Evolutionary conservation across 2,888 invertebrate genomes (phyloP), one percentile per base, ranked within the genome.

Genomic region (Agonum fuliginosum): DNA sequence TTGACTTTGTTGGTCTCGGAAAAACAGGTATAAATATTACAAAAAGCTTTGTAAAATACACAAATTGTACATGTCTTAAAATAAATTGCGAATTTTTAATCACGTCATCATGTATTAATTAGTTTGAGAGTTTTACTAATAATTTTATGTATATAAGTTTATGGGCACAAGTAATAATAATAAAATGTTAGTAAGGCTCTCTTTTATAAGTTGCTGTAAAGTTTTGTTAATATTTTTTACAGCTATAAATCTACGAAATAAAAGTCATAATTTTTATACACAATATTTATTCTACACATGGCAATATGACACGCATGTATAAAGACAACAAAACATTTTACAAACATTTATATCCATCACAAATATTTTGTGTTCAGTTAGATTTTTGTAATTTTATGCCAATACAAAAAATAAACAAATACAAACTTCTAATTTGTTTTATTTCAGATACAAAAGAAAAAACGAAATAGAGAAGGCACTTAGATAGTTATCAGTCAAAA

Each of bases 401-500:
- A 54, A 54, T 72, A 72, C 30, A 71, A 71, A 71, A 51, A 72
- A 69, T 69, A 43, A 72, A 72, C 37, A 14, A 51, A 71, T 46
- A 19, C 30, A 48, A 48, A 37, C 46, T 48, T n/a, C 48, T 24
- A 70, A 48, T 46, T 65, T 48, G 54, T 72, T 54, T 51, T 51
- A 22, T 72, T 41, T 20, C 20, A 69, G 43, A 37, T 70, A 70
- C 19, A 70, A 70, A 69, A 27, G 48, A 48, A 48, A 14, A 24
- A 70, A 30, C 72, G 17, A 43, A 65, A 65, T 37, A n/a, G 14
- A 65, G 70, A 70, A 70, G 46, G 70, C 70, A 70, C 48, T 54
- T 72, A 72, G n/a, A 10, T 69, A 65, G 5, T 19, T 37, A 37
- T 72, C 72, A 72, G 72, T 72, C 72, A 37, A 69, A 72, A 72